phyloP scores from a whole-genome alignment of 2,113 vertebrate species.

The Marcusenius ussheri region DNA sequence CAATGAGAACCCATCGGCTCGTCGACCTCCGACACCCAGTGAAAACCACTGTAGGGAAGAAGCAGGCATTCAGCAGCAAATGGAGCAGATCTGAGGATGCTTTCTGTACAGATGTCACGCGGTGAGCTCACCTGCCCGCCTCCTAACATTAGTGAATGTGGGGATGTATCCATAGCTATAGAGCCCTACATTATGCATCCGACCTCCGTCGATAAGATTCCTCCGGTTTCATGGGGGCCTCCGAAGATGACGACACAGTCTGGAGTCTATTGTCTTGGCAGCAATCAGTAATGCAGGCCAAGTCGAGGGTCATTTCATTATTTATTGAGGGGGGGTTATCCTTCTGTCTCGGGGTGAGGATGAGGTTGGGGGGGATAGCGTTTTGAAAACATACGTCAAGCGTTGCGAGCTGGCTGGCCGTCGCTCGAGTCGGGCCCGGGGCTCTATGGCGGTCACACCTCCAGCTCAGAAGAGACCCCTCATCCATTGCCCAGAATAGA shows the following conservation, averaged over 20 bases:
- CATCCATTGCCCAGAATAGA: background rate
- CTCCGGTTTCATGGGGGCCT: background rate
- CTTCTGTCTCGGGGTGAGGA: background rate
- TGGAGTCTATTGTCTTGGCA: background rate
- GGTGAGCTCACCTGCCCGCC: background rate
- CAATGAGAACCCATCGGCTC: background rate
- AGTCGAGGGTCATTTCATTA: background rate
- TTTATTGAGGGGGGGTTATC: background rate
- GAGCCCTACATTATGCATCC: background rate
- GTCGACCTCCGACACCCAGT: background rate
- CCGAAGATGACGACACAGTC: background rate
- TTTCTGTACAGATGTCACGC: background rate
- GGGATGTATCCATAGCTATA: background rate
- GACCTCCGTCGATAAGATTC: background rate
- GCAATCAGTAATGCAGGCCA: constrained; percentile 2
- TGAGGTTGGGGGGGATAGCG: background rate
- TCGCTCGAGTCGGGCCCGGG: background rate
- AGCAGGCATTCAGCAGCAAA: background rate
- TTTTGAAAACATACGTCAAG: background rate
- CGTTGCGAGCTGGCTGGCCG: background rate
- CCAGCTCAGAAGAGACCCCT: background rate
- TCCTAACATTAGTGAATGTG: background rate
- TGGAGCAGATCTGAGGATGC: background rate
- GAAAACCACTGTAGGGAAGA: background rate
- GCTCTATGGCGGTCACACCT: background rate